Evolutionary conservation across 2,797 vertebrate species (phyloP).

Genomic region (Peromyscus aztecus): DNA sequence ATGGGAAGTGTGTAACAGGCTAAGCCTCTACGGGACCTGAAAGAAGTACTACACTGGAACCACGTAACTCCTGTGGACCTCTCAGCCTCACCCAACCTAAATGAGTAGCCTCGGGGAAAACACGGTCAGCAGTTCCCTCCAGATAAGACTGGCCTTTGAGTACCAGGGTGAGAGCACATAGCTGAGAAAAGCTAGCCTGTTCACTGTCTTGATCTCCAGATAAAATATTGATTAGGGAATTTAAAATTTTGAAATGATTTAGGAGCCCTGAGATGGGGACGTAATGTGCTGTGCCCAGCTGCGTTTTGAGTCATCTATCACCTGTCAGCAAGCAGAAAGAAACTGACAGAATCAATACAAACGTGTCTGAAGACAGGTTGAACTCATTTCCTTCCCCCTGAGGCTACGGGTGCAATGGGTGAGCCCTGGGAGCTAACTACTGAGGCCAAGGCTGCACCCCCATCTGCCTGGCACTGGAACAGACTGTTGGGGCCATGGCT

Average conservation of each 20-base stretch:
- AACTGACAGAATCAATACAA: conserved; percentile 90
- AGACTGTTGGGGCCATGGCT: neutral
- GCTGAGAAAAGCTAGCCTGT: conserved; percentile 79
- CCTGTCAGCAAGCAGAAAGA: conserved; percentile 89
- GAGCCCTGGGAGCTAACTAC: neutral
- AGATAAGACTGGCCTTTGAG: neutral
- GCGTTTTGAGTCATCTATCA: conserved; percentile 89
- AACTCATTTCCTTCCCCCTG: conserved; percentile 88
- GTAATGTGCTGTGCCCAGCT: conserved; percentile 88
- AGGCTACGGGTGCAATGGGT: conserved; percentile 70
- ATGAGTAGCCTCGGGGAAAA: neutral
- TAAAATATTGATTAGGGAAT: conserved; percentile 92
- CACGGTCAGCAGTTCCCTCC: neutral
- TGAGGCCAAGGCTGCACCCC: neutral
- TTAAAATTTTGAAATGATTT: conserved; percentile 91
- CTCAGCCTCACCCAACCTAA: neutral
- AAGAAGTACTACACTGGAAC: neutral
- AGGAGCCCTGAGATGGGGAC: conserved; percentile 87
- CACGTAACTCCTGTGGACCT: neutral
- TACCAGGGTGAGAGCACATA: neutral
- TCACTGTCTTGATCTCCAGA: conserved; percentile 85
- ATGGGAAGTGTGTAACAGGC: neutral
- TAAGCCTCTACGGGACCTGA: neutral
- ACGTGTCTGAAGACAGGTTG: conserved; percentile 88
- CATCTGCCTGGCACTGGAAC: neutral